Percentiles rank a stretch among this genome's conserved stretches.
These are phyloP conservation scores for Luperina nickerlii DNA, from an alignment of 2,888 invertebrate genomes.

Conservation along the genomic window DNA sequence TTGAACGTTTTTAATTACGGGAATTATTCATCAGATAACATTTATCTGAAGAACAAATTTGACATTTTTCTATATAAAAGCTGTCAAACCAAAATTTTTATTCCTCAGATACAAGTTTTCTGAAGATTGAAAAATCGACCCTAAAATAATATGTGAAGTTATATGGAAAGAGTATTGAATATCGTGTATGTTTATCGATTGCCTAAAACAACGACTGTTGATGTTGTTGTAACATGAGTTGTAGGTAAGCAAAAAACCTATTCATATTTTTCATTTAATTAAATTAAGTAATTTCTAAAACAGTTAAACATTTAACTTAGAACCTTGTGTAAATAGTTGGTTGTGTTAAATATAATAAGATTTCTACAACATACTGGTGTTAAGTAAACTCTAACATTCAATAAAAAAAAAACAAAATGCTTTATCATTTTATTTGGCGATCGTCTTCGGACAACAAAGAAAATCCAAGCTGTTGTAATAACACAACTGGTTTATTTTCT, in stretches of 20 bases:
- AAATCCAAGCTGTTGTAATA: constrained; percentile 35
- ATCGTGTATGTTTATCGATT: background rate
- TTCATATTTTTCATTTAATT: background rate
- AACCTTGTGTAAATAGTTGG: background rate
- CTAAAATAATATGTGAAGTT: background rate
- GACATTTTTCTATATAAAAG: background rate
- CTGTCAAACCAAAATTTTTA: background rate
- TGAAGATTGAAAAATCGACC: background rate
- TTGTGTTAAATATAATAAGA: background rate
- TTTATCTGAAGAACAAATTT: background rate
- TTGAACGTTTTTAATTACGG: background rate
- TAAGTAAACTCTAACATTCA: background rate
- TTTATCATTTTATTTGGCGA: constrained; percentile 5
- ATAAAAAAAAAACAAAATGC: constrained; percentile 14
- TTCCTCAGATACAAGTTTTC: background rate
- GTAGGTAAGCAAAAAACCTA: background rate
- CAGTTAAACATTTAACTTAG: background rate
- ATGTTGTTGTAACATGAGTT: background rate
- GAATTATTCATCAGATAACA: background rate
- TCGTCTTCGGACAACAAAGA: constrained; percentile 41
- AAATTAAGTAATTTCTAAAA: background rate
- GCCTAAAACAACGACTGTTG: background rate
- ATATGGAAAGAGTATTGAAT: background rate
- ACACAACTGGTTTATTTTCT: constrained; percentile 57
- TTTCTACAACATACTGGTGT: background rate